Percentiles rank a stretch among this genome's conserved stretches.
These are phyloP conservation scores for Thecocarcelia acutangulata DNA, from an alignment of 2,888 invertebrate species.

Conservation along the genomic window DNA sequence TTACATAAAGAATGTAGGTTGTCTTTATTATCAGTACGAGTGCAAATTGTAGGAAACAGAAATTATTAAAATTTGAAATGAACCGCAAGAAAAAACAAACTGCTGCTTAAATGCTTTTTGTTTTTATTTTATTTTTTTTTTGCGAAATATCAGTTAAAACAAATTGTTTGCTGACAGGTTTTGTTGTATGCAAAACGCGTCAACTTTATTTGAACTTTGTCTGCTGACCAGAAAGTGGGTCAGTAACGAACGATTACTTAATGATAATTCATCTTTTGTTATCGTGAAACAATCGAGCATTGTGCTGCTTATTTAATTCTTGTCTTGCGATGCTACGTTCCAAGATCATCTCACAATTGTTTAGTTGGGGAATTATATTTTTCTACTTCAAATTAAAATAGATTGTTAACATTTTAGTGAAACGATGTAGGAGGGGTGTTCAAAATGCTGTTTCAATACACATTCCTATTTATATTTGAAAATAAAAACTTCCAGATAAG, in stretches of 20 bases:
- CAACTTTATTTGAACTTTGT: conserved; percentile 48
- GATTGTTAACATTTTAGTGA: no score
- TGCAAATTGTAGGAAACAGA: conserved; percentile 51
- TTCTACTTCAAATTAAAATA: not conserved
- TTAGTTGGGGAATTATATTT: not conserved
- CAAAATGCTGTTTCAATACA: no score
- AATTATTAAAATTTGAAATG: conserved; percentile 39
- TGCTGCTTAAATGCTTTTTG: not conserved
- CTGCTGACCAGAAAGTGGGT: conserved; percentile 50
- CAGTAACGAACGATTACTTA: conserved; percentile 43
- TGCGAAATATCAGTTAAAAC: conserved; percentile 26
- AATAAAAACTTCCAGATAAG: no score
- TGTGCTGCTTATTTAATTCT: not conserved
- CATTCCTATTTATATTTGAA: no score
- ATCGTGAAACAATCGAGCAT: not conserved
- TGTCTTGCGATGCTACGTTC: not conserved
- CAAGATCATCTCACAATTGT: not conserved
- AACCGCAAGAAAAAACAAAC: conserved; percentile 11
- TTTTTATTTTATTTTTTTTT: conserved; percentile 10
- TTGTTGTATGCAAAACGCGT: conserved; percentile 27
- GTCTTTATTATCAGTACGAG: conserved; percentile 19
- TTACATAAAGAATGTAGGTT: conserved; percentile 57
- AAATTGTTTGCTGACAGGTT: conserved; percentile 38
- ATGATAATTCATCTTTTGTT: conserved; percentile 40
- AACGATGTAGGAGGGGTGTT: no score